phyloP scores from a whole-genome alignment of 2,797 vertebrate species.

The Pachyuromys duprasi region DNA sequence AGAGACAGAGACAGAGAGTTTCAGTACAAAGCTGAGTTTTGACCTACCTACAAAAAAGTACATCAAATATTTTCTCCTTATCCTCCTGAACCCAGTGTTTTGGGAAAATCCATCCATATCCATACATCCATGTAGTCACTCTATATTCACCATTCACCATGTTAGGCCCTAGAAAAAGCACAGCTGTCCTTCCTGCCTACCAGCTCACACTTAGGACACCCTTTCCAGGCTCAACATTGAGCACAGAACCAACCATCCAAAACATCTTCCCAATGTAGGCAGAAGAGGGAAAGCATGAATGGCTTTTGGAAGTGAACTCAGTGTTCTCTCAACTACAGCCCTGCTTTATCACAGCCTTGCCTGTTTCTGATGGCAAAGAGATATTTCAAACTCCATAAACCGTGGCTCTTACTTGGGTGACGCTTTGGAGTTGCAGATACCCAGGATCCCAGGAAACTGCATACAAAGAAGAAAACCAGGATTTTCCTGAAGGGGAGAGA shows the following conservation, averaged over 20 bases:
- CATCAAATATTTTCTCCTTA: neutral
- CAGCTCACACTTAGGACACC: neutral
- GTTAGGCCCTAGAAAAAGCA: neutral
- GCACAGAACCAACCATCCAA: neutral
- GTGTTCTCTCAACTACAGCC: neutral
- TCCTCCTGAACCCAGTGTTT: neutral
- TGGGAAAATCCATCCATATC: neutral
- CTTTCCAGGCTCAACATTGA: neutral
- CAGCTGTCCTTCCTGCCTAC: neutral
- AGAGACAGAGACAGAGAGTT: neutral
- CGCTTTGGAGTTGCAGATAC: constrained; percentile 87
- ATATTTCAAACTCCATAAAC: constrained; percentile 52
- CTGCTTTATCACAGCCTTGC: neutral
- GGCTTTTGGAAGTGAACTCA: rapidly evolving
- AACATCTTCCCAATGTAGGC: neutral
- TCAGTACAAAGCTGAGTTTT: neutral
- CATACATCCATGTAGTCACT: neutral
- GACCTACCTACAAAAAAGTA: neutral
- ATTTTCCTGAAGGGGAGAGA: constrained; percentile 85
- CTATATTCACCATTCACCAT: neutral
- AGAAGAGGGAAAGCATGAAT: neutral
- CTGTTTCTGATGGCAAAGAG: neutral
- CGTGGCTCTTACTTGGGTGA: constrained; percentile 87
- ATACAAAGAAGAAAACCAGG: constrained; percentile 82
- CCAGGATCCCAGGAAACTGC: constrained; percentile 84